Base-by-base conservation (phyloP, 2,797 vertebrate genomes). In the Crocidura indochinensis region DNA sequence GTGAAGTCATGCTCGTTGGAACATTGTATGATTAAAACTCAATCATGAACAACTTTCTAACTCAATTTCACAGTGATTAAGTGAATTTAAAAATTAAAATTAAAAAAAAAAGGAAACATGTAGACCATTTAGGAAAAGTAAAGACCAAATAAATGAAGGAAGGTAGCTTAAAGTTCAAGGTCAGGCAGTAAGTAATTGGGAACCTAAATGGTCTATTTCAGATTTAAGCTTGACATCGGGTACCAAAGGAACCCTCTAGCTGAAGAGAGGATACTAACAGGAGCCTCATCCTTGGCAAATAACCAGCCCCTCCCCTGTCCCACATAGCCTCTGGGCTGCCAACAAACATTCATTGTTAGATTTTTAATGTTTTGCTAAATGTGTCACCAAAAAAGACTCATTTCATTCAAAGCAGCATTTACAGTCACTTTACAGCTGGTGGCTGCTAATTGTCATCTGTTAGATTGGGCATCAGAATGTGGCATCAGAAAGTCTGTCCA, bases 391-490 rank as follows among this genome's bases (percentile, higher is more conserved):
- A 87, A 89, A 24, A 92, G 76, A 82, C 67, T 89, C 80, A 93
- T 95, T 93, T 94, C 91, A 95, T 91, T 96, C 80, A 62, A 88
- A 85, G 76, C 24, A 81, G n/a, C 67, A 73, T 93, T 93, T 88
- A 76, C 60, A 95, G 91, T 95, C 94, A 94, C 88, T 95, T 95
- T 95, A 96, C 93, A 96, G 94, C 96, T 96, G 95, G 94, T 93
- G 85, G 67, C 80, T 95, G 94, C 91, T 97, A 96, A 95, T 95
- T 94, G 87, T 96, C 96, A 92, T 96, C 96, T 96, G 96, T 92
- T 95, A 84, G 49, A 86, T 10, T 88, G 88, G 88, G 89, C 92
- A 92, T 94, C 91, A 94, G 89, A 94, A 95, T 78, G 82, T 89
- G 87, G 78, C 83, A 94, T 94, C 93, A 86, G 87, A 91, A 93